Evolutionary conservation across 1,140 invertebrate genomes (phyloP), one percentile per base, ranked within the genome.

Genomic region (Meteorus sp.): DNA sequence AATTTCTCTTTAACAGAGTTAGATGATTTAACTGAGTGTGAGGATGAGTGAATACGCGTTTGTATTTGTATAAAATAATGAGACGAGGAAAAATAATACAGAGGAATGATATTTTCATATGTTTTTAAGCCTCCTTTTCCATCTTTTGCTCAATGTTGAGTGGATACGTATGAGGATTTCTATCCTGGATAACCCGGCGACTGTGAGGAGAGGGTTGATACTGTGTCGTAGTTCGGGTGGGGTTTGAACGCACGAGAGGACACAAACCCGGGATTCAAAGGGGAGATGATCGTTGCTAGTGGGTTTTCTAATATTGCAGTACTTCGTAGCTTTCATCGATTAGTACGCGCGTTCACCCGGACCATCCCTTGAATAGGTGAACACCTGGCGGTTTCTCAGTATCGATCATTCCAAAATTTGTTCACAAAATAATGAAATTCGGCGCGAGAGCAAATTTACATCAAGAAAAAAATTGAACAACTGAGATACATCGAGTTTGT

Each of bases 251-350:
- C 33, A 41, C 31, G 39, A 56, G 56, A 58, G 48, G 56, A 48
- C 29, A 17, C 17, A 29, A 44, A 31, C 22, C 47, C 47, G 47
- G 56, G 39, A 31, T 55, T 59, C 47, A 52, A 63, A 59, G 56
- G 61, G 63, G n/a, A n/a, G 44, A 57, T 67, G 67, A 69, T 69
- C 68, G 68, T 69, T 70, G 62, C 65, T 37, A 41, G 51, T 19
- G 62, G 65, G 57, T 59, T 62, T 64, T 47, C 58, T 65, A 60
- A 64, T 68, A 61, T 67, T 61, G 27, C 25, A 39, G 27, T 29
- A 17, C 15, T 27, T 22, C 56, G 59, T 56, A 62, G 61, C 65
- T 65, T 66, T 68, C 60, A 69, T 70, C 67, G 67, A 70, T 67
- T 63, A 47, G 31, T 31, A 41, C 27, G 58, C 44, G 56, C 57